Evolutionary conservation across 2,113 vertebrate species (phyloP), one percentile per base, ranked within the genome.

Genomic region (Albula glossodonta): DNA sequence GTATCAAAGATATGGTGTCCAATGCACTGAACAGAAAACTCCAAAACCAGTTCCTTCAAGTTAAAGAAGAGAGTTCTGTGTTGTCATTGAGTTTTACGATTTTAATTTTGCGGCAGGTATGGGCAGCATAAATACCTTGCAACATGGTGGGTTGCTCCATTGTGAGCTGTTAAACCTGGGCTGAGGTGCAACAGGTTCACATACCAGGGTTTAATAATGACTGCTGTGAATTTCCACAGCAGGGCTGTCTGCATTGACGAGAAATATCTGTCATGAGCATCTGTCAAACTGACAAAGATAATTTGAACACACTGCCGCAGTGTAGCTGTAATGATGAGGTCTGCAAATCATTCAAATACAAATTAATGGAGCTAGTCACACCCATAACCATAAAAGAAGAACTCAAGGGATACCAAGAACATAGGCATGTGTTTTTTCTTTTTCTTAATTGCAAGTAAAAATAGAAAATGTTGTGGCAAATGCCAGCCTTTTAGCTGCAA

Each of bases 21-120:
- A 91, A 90, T 92, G 90, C 84, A 93, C 91, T 92, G 91, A 93
- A 92, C 93, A 95, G 90, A 94, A 96, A 96, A 95, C 92, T 94
- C 94, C 95, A 92, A 92, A 95, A 93, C 93, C 93, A 93, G 92
- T 87, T 91, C 95, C 95, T 96, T 93, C 93, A 84, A 93, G 94
- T 93, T 96, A 41, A 41, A 41, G 96, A 96, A 96, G 95, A 95
- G 95, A 96, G 95, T 95, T 97, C 96, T 97, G 96, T 97, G 97
- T 97, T 97, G 97, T 96, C 96, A 94, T 95, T 95, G 94, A 96
- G 95, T 98, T 99, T 99, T 99, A 99, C 83, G 96, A 96, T 96
- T 96, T 97, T 96, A 97, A 98, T 98, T 97, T 97, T 97, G 96
- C 97, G 88, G 93, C 96, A 97, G 97, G 97, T 98, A 97, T 97